These are phyloP conservation scores for Lucilia sericata DNA, from an alignment of 1,140 invertebrate genomes.

Conservation along the genomic window DNA sequence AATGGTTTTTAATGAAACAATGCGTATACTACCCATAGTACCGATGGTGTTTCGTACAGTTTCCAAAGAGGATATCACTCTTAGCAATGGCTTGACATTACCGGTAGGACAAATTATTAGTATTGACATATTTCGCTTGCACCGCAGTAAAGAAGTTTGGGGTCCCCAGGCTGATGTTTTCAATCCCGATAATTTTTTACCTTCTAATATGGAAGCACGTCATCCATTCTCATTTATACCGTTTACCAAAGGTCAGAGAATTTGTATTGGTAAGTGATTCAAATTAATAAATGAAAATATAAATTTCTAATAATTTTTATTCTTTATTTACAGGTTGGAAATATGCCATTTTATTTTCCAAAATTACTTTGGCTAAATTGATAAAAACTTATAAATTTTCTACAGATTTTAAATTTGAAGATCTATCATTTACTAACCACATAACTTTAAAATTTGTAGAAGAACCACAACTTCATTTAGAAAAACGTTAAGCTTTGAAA, in stretches of 20 bases:
- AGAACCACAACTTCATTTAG: background rate
- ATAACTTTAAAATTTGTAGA: constrained; percentile 3
- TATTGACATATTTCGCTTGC: constrained; percentile 57
- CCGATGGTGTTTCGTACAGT: constrained; percentile 48
- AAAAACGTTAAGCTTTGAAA: too few species aligned
- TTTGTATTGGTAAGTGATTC: constrained; percentile 56
- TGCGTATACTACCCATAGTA: constrained; percentile 67
- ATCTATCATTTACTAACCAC: constrained; percentile 1
- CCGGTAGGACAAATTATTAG: constrained; percentile 55
- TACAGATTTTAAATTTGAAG: constrained; percentile 29
- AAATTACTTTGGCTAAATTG: background rate
- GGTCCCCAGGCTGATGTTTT: constrained; percentile 59
- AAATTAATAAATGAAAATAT: too few species aligned
- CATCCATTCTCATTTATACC: constrained; percentile 62
- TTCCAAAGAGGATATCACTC: background rate
- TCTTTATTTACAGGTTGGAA: constrained; percentile 14
- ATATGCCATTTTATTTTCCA: constrained; percentile 15
- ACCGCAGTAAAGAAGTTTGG: constrained; percentile 59
- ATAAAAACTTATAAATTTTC: constrained; percentile 31
- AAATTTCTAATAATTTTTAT: too few species aligned
- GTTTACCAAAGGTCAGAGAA: constrained; percentile 61
- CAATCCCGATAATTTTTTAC: constrained; percentile 63
- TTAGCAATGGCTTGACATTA: constrained; percentile 53
- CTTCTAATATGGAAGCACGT: constrained; percentile 53
- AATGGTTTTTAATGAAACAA: constrained; percentile 73